Evolutionary conservation across 2,797 vertebrate genomes (phyloP).

Genomic region (Liasis olivaceus): DNA sequence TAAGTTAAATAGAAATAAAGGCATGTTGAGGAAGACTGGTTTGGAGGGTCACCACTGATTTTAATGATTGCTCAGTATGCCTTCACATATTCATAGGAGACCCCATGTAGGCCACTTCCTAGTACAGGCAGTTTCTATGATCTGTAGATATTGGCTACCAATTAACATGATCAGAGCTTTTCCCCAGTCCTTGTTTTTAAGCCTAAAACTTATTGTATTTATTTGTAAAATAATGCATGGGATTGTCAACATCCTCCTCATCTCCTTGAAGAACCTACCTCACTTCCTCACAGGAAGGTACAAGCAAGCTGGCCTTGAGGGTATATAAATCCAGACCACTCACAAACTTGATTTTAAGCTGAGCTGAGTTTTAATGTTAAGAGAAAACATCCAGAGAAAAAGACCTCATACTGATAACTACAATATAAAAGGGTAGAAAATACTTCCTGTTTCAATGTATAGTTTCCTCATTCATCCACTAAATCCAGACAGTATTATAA

Average conservation of each 20-base stretch:
- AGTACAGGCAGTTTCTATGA: neutral
- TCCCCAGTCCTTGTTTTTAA: neutral
- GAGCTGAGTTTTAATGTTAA: constrained; percentile 17
- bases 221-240: neutral
- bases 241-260: neutral
- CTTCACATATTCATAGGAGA: neutral
- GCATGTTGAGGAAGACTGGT: neutral
- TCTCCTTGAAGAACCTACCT: neutral
- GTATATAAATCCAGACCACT: constrained; percentile 13
- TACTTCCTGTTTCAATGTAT: neutral
- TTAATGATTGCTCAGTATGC: neutral
- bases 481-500: neutral
- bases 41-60: neutral
- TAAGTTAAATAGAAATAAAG: neutral
- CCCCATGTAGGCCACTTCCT: neutral
- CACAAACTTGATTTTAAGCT: neutral
- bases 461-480: neutral
- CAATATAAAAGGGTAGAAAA: neutral
- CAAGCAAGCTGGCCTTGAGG: constrained; percentile 9
- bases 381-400: constrained; percentile 30
- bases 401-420: neutral
- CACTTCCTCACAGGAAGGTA: constrained; percentile 8
- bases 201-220: constrained; percentile 16
- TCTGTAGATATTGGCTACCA: neutral
- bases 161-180: neutral